Evolutionary conservation across 2,113 vertebrate genomes (phyloP), one percentile per base, ranked within the genome.

Genomic region (Corythoichthys intestinalis): DNA sequence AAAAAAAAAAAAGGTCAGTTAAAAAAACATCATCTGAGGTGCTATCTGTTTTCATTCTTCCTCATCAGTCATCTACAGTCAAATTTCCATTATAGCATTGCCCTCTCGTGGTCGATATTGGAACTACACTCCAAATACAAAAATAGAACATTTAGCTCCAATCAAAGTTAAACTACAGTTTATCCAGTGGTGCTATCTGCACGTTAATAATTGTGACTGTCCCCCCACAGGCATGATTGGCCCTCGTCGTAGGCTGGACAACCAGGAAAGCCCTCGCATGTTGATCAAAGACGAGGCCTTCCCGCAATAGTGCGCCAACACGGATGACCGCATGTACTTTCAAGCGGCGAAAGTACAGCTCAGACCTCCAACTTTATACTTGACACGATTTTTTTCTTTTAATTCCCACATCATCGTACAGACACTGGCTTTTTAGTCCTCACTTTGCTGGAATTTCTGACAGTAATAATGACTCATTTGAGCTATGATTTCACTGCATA

Each of bases 201-300:
- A 44, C 9, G 41, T 44, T 44, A 44, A 44, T 54, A 13, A 13
- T 69, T 4, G 8, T 11, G 53, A n/a, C 34, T 38, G 70, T 78
- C 37, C 76, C 38, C 72, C 71, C 67, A 6, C 50, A 92, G 91
- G 83, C 79, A 87, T 91, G 89, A 90, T 91, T 88, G 91, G 84
- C 52, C 88, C 86, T 34, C 80, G 90, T 70, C 88, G 83, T 57
- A 85, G 85, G 10, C 77, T 89, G 80, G 90, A 89, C 69, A 91
- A 90, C 83, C 89, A 91, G 86, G 90, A 91, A 72, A 90, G 87
- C 72, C 88, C 83, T 0, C 85, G 88, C 79, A 83, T 90, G 91
- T 73, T 90, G 80, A 90, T 89, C 80, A 91, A 91, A 89, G 92
- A 91, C 2, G 87, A 92, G 82, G 67, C 86, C 38, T 91, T 92